Conservation (phyloP, 2,113 vertebrate species). For the Eira barbara region DNA sequence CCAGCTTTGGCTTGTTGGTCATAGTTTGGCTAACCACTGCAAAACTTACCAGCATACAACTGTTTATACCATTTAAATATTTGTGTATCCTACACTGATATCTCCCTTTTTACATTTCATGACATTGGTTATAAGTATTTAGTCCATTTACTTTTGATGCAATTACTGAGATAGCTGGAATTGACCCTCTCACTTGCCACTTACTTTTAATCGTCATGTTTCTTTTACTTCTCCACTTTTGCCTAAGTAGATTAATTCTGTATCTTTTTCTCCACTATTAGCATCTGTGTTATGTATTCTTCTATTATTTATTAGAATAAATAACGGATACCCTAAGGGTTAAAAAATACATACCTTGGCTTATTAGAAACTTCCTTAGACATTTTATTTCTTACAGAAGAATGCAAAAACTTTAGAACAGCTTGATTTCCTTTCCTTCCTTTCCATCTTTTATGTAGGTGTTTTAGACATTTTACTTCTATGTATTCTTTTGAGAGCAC, state of each 20-base stretch:
- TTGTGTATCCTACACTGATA: background rate
- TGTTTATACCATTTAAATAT: background rate
- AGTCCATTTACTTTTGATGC: background rate
- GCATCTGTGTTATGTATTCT: background rate
- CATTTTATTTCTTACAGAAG: background rate
- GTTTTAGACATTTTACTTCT: background rate
- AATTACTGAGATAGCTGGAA: background rate
- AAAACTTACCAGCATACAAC: background rate
- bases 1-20: background rate
- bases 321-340: background rate
- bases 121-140: background rate
- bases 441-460: background rate
- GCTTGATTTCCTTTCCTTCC: background rate
- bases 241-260: background rate
- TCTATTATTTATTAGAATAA: background rate
- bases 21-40: background rate
- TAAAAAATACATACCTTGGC: background rate
- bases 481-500: background rate
- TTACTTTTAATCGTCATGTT: background rate
- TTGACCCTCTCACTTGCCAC: background rate
- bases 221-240: background rate
- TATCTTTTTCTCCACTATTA: background rate
- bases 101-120: background rate
- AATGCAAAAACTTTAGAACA: background rate
- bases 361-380: background rate